Base-by-base conservation (phyloP, 2,113 vertebrate species). In the Eulacestoma nigropectus region DNA sequence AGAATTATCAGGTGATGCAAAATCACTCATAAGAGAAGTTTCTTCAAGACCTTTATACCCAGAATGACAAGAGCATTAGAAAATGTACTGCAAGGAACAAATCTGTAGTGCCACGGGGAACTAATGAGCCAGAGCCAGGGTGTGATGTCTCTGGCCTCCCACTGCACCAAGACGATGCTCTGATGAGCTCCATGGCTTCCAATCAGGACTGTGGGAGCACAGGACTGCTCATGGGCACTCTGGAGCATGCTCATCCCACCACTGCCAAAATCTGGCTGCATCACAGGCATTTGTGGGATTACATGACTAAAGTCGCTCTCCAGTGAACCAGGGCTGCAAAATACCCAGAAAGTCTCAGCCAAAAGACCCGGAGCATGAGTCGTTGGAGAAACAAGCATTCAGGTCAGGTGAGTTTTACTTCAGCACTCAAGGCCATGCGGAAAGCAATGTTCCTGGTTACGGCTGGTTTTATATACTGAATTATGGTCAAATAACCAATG, bases 381-480 rank as follows among this genome's bases (percentile, higher is more conserved):
- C 72, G 16, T 26, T 88, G 69, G 37, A 63, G 75, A 92, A 81
- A 60, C 60, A 93, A 37, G 63, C 83, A 84, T 60, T 59, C 69
- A 26, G 29, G 16, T 87, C 49, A 92, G 90, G 73, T 78, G 69
- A 84, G 60, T 86, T 87, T 88, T 86, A 63, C 82, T 93, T 83
- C 50, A 77, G 75, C 55, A 59, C 78, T 90, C 75, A 75, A 86
- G 72, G 64, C 59, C 52, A 60, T 16, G 68, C 75, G 92, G 87
- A 78, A 90, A 81, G 82, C 85, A 90, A 74, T 68, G 64, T 33
- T 88, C 80, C 65, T 70, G 41, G 35, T 74, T 84, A 90, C 0
- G 1, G 79, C 76, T 84, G 32, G 1, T 75, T 96, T 81, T 81
- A 89, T 92, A 65, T 11, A 75, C 73, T 81, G 83, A 96, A 73